These are phyloP conservation scores for Caprella mutica DNA, from an alignment of 2,888 invertebrate species.

Conservation along the genomic window DNA sequence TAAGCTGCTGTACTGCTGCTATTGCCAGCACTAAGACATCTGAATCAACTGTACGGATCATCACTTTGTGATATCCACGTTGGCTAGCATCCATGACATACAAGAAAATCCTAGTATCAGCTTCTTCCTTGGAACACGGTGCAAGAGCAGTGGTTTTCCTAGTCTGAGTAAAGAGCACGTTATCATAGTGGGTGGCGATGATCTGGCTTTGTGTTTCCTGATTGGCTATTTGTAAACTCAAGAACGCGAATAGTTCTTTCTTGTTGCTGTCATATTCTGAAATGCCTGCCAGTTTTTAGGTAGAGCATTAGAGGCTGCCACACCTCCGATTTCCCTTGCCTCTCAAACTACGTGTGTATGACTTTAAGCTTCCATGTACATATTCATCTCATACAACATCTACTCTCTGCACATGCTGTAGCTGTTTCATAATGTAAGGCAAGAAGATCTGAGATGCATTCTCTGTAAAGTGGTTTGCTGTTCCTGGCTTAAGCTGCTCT, in stretches of 20 bases:
- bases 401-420: slow-evolving; percentile 6
- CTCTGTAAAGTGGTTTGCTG: slow-evolving; percentile 6
- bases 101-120: neutral
- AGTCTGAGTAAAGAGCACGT: neutral
- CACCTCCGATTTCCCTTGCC: slow-evolving; percentile 4
- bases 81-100: neutral
- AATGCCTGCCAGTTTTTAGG: slow-evolving; percentile 20
- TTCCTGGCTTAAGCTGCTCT: slow-evolving; percentile 1
- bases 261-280: slow-evolving; percentile 7
- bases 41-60: neutral
- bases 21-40: neutral
- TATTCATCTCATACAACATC: slow-evolving; percentile 19
- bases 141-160: too few species aligned
- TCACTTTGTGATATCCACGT: neutral
- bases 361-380: neutral
- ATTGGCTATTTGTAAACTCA: neutral
- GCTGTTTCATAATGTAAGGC: slow-evolving; percentile 12
- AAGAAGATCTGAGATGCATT: slow-evolving; percentile 15
- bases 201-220: neutral
- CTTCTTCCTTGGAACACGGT: neutral
- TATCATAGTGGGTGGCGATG: slow-evolving; percentile 1
- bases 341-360: slow-evolving; percentile 5
- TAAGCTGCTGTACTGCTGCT: neutral
- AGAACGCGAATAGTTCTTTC: slow-evolving; percentile 15
- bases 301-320: neutral